Base-by-base conservation (phyloP, 2,113 vertebrate genomes). In the Datnioides undecimradiatus region DNA sequence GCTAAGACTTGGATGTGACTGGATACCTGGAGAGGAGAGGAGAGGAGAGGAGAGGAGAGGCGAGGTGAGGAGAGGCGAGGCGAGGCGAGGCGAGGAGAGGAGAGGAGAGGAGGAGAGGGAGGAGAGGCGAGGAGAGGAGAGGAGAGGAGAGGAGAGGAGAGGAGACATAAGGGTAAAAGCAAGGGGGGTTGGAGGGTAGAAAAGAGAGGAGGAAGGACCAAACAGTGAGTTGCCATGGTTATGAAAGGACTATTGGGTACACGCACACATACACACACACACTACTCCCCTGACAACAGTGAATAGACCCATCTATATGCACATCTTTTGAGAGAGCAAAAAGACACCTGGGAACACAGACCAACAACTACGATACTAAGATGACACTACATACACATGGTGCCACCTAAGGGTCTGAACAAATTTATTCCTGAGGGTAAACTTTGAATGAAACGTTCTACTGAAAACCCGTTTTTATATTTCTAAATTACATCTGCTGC, bases 1-100 rank as follows among this genome's bases (percentile, higher is more conserved):
- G 98, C 98, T 95, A 99, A 96, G 92, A 99, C 98, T 95, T 99
- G 98, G 95, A 99, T 99, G 92, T 99, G 98, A 97, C 98, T 99
- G 96, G 98, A 99, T 94, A 99, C 98, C 98, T 99, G 95, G 43
- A 34, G 45, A 36, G 54, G 40, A 51, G 29, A n/a, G n/a, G n/a
- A n/a, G 17, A 55, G 17, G 45, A 27, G 36, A 48, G 38, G 43
- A 13, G 51, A 38, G n/a, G 19, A 5, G 21, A 34, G 6, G 13
- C 8, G 46, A 25, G 27, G 41, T 17, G 19, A 23, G 34, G 40
- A 49, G 38, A 43, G 33, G 34, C 27, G 45, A 46, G 6, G 27
- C 17, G 48, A 29, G 14, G 36, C 27, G 31, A 17, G 8, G 17
- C 16, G 29, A 10, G 36, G 25, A 25, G 94, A 94, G 33, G 29